These are phyloP conservation scores for Helarctos malayanus DNA, from an alignment of 2,797 vertebrate species.

Conservation along the genomic window DNA sequence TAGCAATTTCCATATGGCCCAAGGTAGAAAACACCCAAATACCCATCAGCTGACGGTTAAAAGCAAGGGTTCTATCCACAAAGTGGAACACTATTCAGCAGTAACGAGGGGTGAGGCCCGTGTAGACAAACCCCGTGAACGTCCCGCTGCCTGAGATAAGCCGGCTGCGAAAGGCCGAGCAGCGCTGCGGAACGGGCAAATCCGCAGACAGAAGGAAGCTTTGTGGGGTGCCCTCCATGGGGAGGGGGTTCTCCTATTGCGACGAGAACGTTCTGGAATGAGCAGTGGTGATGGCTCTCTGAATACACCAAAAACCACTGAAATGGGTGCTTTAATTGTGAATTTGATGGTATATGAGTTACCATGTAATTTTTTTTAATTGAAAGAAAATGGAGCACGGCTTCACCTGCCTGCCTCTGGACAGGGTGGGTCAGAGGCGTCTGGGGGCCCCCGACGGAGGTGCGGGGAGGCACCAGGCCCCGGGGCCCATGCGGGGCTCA, in stretches of 20 bases:
- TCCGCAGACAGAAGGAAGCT: background rate
- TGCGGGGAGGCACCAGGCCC: background rate
- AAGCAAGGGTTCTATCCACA: background rate
- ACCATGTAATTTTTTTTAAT: background rate
- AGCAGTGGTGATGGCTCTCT: background rate
- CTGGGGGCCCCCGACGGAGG: too few relatives aligned
- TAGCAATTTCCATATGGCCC: background rate
- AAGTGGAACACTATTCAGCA: background rate
- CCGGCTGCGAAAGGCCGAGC: too few relatives aligned
- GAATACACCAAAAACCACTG: fast-evolving
- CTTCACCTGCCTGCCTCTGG: background rate
- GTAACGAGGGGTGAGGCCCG: background rate
- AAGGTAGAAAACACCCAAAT: background rate
- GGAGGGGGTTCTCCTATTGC: background rate
- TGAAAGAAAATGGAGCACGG: background rate
- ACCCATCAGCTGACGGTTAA: background rate
- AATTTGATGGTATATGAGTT: background rate
- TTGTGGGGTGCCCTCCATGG: background rate
- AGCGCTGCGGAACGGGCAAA: background rate
- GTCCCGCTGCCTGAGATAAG: background rate
- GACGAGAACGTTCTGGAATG: background rate
- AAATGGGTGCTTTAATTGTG: background rate
- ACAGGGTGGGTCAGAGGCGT: background rate
- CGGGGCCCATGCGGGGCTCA: background rate
- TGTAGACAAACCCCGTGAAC: background rate